A percentile compares a stretch with the other conserved stretches of the same genome.
phyloP scores from a whole-genome alignment of 2,113 vertebrate genomes.

The Caretta caretta region DNA sequence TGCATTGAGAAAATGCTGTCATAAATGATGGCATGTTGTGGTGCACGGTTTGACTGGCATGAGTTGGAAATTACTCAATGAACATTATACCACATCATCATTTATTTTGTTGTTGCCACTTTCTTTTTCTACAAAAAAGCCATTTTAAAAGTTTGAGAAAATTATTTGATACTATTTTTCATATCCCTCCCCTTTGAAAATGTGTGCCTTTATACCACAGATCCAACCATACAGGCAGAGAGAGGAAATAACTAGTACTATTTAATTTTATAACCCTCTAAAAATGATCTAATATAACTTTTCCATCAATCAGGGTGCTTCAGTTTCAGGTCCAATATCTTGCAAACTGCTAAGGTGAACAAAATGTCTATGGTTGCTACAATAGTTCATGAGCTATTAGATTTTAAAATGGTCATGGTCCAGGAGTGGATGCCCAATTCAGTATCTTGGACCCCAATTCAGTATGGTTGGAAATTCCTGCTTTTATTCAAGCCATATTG shows the following conservation, averaged over 20 bases:
- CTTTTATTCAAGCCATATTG: not conserved
- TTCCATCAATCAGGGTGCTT: not conserved
- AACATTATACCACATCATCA: not conserved
- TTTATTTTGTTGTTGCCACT: not conserved
- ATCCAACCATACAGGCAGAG: not conserved
- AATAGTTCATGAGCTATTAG: not conserved
- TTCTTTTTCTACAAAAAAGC: not conserved
- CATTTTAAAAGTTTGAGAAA: not conserved
- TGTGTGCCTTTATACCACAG: not conserved
- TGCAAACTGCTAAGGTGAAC: not conserved
- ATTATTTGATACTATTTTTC: not conserved
- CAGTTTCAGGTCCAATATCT: not conserved
- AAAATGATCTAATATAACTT: conserved; percentile 8
- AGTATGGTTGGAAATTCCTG: not conserved
- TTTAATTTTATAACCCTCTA: not conserved
- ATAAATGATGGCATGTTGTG: not conserved
- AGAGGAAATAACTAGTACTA: not conserved
- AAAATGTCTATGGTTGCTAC: not conserved
- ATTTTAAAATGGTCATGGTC: not conserved
- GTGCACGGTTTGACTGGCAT: not conserved
- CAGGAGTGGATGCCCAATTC: not conserved
- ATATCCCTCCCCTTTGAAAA: not conserved
- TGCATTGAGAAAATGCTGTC: not conserved
- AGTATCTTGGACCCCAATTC: not conserved
- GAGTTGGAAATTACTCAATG: conserved; percentile 3